Evolutionary conservation across 2,113 vertebrate genomes (phyloP).

Genomic region (Tetrax tetrax): DNA sequence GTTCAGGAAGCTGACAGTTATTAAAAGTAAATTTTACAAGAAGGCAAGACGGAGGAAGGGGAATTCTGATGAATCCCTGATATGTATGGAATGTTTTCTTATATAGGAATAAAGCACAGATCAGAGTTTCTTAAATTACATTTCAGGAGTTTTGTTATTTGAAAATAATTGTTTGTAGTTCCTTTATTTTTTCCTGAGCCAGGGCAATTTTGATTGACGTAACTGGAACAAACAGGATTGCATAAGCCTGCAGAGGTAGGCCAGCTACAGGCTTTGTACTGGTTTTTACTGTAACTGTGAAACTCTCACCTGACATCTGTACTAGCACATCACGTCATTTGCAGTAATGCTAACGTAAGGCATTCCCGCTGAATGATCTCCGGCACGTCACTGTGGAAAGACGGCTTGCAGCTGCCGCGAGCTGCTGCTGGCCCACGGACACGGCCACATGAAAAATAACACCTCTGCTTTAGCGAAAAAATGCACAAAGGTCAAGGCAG

Average conservation of each 20-base stretch:
- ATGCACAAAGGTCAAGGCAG: not conserved
- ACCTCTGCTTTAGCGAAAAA: not conserved
- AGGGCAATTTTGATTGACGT: not conserved
- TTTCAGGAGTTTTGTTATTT: conserved; percentile 19
- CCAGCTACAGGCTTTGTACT: conserved; percentile 20
- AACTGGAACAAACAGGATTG: conserved; percentile 27
- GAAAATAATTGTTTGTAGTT: conserved; percentile 27
- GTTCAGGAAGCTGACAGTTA: conserved; percentile 50
- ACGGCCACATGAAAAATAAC: not conserved
- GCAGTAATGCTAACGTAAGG: not conserved
- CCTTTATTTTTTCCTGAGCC: not conserved
- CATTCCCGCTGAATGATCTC: not conserved
- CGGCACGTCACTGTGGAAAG: not conserved
- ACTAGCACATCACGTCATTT: not conserved
- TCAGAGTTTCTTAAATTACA: conserved; percentile 27
- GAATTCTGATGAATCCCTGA: conserved; percentile 45
- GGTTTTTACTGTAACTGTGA: conserved; percentile 17
- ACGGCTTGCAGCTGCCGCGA: accelerated
- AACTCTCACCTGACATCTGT: conserved; percentile 36
- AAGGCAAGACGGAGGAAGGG: not conserved
- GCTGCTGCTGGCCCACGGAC: not conserved
- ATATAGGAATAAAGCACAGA: conserved; percentile 24
- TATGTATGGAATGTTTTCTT: conserved; percentile 66
- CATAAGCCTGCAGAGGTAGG: conserved; percentile 21
- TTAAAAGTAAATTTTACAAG: conserved; percentile 66